phyloP scores from a whole-genome alignment of 2,888 invertebrate species.

The Dastarcus helophoroides region DNA sequence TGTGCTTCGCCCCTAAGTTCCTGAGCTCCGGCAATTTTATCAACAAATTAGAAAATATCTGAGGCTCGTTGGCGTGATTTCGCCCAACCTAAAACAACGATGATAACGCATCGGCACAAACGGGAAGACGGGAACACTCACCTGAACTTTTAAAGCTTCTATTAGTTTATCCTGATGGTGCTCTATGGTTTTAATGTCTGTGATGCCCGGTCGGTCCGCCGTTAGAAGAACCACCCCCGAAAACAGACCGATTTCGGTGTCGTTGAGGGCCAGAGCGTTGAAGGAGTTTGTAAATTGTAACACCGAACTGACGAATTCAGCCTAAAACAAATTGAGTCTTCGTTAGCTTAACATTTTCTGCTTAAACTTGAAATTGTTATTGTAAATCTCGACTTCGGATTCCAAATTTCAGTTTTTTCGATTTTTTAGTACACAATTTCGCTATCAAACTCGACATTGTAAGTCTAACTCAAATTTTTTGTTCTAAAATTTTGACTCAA shows the following conservation, averaged over 20 bases:
- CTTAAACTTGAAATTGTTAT: too few relatives aligned
- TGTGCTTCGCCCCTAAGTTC: slow-evolving; percentile 70
- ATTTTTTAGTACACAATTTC: too few relatives aligned
- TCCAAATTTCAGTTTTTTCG: too few relatives aligned
- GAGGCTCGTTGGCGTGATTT: slow-evolving; percentile 49
- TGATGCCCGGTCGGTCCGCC: slow-evolving; percentile 68
- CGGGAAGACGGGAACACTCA: too few relatives aligned
- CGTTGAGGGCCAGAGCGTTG: slow-evolving; percentile 65
- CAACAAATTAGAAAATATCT: slow-evolving; percentile 45
- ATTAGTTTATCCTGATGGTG: slow-evolving; percentile 69
- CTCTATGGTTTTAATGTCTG: slow-evolving; percentile 67
- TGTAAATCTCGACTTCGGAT: too few relatives aligned
- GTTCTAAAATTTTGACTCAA: too few relatives aligned
- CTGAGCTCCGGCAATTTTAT: slow-evolving; percentile 64
- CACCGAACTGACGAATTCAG: slow-evolving; percentile 69
- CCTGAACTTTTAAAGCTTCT: slow-evolving; percentile 79
- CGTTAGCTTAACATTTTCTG: too few relatives aligned
- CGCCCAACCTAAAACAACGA: slow-evolving; percentile 42
- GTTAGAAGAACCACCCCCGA: slow-evolving; percentile 76
- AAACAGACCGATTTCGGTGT: slow-evolving; percentile 83
- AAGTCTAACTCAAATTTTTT: too few relatives aligned
- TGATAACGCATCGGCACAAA: too few relatives aligned
- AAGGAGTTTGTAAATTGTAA: slow-evolving; percentile 70
- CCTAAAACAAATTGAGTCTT: slow-evolving; percentile 50
- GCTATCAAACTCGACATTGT: too few relatives aligned